Conservation (phyloP, 2,888 invertebrate species). For the Nomada ferruginata region DNA sequence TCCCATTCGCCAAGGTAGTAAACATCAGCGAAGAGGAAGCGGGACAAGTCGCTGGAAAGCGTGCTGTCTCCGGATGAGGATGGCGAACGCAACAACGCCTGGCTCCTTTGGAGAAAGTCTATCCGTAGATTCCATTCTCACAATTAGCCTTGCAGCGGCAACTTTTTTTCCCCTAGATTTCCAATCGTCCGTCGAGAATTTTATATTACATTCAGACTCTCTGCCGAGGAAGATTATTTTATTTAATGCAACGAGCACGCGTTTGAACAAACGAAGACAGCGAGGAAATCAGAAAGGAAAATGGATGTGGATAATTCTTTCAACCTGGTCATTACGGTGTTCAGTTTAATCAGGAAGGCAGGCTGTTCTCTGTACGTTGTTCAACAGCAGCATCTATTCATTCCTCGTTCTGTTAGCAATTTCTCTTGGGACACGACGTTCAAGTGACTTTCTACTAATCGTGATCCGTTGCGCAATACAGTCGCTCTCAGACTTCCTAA, state of each 20-base stretch:
- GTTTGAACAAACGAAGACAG: neutral
- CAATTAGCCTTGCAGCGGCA: neutral
- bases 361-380: constrained; percentile 29
- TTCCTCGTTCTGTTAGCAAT: constrained; percentile 39
- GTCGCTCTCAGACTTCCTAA: neutral
- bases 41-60: constrained; percentile 55
- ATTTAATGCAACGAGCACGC: neutral
- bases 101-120: constrained; percentile 11
- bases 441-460: constrained; percentile 44
- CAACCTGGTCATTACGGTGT: constrained; percentile 37
- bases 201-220: too few species aligned
- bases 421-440: constrained; percentile 33
- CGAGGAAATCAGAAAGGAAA: constrained; percentile 20
- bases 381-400: constrained; percentile 41
- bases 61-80: constrained; percentile 44
- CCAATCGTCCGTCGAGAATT: neutral
- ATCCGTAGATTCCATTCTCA: neutral
- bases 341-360: constrained; percentile 47
- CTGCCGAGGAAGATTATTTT: neutral
- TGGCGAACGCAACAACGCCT: neutral
- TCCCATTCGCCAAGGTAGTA: constrained; percentile 69
- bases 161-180: neutral
- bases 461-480: constrained; percentile 1
- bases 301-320: constrained; percentile 16
- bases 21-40: constrained; percentile 55